Base-by-base conservation (phyloP, 2,797 vertebrate genomes). In the Platyrinchus mystaceus region DNA sequence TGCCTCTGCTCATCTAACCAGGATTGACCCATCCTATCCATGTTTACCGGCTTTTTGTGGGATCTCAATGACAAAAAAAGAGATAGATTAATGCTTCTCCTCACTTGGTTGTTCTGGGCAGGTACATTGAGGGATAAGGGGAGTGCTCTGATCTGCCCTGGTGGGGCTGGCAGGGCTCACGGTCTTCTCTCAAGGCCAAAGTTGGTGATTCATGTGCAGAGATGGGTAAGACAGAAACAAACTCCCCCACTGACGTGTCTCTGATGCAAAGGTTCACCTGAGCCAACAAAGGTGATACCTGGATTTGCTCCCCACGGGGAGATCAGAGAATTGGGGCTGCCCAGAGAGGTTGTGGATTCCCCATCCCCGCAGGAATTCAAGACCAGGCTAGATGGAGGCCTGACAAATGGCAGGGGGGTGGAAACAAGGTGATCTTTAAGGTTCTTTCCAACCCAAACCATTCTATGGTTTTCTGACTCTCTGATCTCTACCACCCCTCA, bases 31-130 rank as follows among this genome's bases (percentile, higher is more conserved):
- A 2, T 53, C 58, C 62, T 17, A 37, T 3, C 20, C 13, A 3
- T 0, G 0, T 67, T 53, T 66, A 22, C 5, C 0, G 0, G 37
- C 21, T 27, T 52, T 69, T 43, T 46, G 50, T 34, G 46, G 39
- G 36, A 36, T 52, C 27, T 13, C 43, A 26, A 1, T 16, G 59
- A 34, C 24, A 7, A 63, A 73, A 73, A 73, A 83, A 26, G 63
- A 60, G 9, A 2, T 46, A 15, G 30, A 27, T 7, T 56, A 24
- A 23, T 37, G n/a, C 10, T 56, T 84, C 62, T 86, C 46, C 18
- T 79, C 3, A 3, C 43, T 13, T 67, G 39, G 5, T 19, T 75
- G 10, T 9, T 62, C 10, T 30, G 47, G 50, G 63, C 36, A 58
- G 46, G 30, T 5, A 1, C 24, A 28, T 18, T 76, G 71, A 73